Conservation (phyloP, 2,888 invertebrate species). For the Orthonychiurus folsomi region DNA sequence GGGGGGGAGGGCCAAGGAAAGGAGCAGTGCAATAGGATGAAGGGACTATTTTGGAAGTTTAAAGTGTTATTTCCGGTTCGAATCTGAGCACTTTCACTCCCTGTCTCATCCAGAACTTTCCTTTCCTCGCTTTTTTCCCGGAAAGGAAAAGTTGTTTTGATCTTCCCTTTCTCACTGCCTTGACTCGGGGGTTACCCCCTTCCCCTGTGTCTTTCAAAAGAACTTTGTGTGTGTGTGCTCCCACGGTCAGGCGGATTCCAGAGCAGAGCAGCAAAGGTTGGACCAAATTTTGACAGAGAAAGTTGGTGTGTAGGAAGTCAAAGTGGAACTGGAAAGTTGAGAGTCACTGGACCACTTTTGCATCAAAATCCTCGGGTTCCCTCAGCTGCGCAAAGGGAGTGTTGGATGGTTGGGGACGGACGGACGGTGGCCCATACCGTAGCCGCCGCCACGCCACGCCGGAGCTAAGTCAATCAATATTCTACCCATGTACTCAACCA, state of each 20-base stretch:
- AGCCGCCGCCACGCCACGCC: background rate
- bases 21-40: too few species aligned
- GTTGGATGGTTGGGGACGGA: too few species aligned
- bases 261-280: background rate
- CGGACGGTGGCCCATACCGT: background rate
- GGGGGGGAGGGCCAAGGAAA: too few species aligned
- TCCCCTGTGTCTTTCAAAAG: too few species aligned
- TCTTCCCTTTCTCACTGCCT: background rate
- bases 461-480: background rate
- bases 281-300: constrained; percentile 1
- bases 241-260: too few species aligned
- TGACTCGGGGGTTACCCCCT: too few species aligned
- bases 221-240: too few species aligned
- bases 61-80: background rate
- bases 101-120: background rate
- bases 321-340: background rate
- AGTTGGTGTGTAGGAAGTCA: background rate
- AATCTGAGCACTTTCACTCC: background rate
- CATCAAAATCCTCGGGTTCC: too few species aligned
- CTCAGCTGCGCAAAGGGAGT: background rate
- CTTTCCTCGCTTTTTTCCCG: background rate
- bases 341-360: background rate
- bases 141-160: background rate
- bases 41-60: background rate
- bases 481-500: background rate